Conservation (phyloP, 2,888 invertebrate genomes). For the Lasioglossum oenotherae region DNA sequence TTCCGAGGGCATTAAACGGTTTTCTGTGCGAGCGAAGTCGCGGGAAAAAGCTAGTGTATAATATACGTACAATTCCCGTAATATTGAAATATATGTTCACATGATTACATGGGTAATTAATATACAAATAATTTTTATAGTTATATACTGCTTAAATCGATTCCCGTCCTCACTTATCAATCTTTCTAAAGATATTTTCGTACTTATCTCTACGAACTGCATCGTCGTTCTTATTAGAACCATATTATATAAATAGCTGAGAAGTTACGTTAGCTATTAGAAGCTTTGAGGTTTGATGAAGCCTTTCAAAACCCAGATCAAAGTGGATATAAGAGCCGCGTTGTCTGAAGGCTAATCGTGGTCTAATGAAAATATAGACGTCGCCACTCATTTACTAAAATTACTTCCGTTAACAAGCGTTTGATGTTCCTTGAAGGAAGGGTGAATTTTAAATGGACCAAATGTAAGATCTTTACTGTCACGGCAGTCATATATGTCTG, state of each 20-base stretch:
- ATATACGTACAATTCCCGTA: too few relatives aligned
- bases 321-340: not conserved
- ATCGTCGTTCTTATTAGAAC: not conserved
- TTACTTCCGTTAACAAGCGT: not conserved
- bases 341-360: not conserved
- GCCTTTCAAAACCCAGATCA: not conserved
- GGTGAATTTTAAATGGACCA: not conserved
- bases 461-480: not conserved
- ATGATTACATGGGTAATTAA: too few relatives aligned
- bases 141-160: not conserved
- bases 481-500: too few relatives aligned
- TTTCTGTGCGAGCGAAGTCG: too few relatives aligned
- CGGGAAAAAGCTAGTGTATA: too few relatives aligned
- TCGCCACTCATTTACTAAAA: not conserved
- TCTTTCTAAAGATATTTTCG: not conserved
- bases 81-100: too few relatives aligned
- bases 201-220: not conserved
- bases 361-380: not conserved
- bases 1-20: too few relatives aligned
- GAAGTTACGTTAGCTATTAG: not conserved
- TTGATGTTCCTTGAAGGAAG: not conserved
- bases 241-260: constrained; percentile 1
- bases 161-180: not conserved
- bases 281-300: not conserved
- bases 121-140: not conserved